A percentile compares a stretch with the other conserved stretches of the same genome.
Conservation (phyloP, 1,140 invertebrate species). For the Riptortus pedestris region DNA sequence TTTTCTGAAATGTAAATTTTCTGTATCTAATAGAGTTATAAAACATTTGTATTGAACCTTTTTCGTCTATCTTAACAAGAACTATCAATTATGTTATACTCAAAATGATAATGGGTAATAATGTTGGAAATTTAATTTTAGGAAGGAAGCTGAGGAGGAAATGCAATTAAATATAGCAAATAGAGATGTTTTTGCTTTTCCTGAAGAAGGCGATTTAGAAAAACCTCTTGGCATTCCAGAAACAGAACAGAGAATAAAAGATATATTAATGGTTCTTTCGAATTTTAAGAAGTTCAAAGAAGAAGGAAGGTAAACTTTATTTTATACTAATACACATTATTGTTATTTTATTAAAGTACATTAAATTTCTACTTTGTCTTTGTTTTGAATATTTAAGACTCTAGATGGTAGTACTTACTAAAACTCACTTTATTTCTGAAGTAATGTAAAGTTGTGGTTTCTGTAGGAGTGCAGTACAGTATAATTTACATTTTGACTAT, state of each 20-base stretch:
- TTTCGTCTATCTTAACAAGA: no score
- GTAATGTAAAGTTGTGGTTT: no score
- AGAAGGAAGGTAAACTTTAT: constrained; percentile 43
- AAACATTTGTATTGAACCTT: no score
- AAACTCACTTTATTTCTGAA: no score
- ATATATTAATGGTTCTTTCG: constrained; percentile 72
- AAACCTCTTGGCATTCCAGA: constrained; percentile 67
- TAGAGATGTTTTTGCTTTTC: constrained; percentile 65
- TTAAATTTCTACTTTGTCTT: background rate
- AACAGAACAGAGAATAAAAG: constrained; percentile 82
- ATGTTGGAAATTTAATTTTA: no score
- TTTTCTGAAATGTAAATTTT: no score
- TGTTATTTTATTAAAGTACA: constrained; percentile 1
- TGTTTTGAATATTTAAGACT: background rate
- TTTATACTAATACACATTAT: background rate
- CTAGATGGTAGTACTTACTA: background rate
- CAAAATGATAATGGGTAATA: no score
- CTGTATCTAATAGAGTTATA: no score
- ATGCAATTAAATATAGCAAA: constrained; percentile 62
- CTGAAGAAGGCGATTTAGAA: constrained; percentile 57
- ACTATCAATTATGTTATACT: no score
- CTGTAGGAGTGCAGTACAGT: no score
- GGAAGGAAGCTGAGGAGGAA: constrained; percentile 63
- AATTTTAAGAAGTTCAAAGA: constrained; percentile 80
- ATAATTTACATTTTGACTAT: no score